These are phyloP conservation scores for Ceyx melanurus DNA, from an alignment of 2,113 vertebrate species.

Conservation along the genomic window DNA sequence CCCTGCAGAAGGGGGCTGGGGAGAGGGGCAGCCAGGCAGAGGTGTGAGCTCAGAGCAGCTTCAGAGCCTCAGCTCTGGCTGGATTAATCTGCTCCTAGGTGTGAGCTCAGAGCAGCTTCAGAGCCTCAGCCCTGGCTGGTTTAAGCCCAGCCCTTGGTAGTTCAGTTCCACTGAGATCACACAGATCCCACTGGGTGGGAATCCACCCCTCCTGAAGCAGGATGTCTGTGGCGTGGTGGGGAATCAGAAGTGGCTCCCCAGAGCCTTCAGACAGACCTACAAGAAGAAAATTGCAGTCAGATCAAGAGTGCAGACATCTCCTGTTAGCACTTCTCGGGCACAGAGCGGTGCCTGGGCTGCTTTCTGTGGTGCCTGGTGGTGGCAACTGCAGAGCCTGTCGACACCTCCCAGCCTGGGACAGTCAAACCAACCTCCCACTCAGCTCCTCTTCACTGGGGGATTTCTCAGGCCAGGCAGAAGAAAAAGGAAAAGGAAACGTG, in stretches of 20 bases:
- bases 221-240: not conserved
- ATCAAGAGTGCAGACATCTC: not conserved
- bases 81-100: not conserved
- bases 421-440: conserved; percentile 20
- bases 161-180: not conserved
- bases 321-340: conserved; percentile 5
- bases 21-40: not conserved
- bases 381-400: conserved; percentile 28
- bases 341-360: not conserved
- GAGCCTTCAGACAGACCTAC: not conserved
- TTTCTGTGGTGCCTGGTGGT: not conserved
- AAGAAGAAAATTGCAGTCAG: not conserved
- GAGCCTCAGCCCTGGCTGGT: not conserved
- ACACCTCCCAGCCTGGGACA: not conserved
- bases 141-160: not conserved
- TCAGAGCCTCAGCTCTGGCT: not conserved
- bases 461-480: not conserved
- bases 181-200: not conserved
- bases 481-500: not conserved
- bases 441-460: not conserved
- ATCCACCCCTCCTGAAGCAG: not conserved
- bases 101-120: not conserved
- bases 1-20: not conserved
- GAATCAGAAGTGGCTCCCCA: not conserved
- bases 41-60: not conserved